phyloP scores from a whole-genome alignment of 2,797 vertebrate species.

The Gobio occitaniae region DNA sequence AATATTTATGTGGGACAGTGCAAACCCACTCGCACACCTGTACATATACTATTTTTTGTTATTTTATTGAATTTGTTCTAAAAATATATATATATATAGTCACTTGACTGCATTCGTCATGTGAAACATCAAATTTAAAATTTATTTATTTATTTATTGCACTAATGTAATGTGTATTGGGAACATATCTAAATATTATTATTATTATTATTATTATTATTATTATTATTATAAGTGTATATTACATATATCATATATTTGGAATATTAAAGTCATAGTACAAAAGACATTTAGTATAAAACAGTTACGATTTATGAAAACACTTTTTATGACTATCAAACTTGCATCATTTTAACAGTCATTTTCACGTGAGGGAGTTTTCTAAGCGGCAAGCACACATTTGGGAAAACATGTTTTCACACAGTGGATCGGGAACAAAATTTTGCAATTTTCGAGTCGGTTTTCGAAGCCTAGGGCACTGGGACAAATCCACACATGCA shows the following conservation, averaged over 20 bases:
- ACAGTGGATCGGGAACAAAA: slow-evolving; percentile 32
- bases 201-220: too few species aligned
- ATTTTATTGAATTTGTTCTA: background rate
- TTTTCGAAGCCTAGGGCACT: slow-evolving; percentile 45
- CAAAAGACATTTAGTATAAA: too few species aligned
- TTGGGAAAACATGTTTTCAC: slow-evolving; percentile 43
- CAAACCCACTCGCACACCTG: too few species aligned
- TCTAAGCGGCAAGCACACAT: background rate
- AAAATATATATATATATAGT: background rate
- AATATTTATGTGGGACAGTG: background rate
- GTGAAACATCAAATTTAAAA: background rate
- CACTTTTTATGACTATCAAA: background rate
- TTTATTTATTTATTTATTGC: accelerated
- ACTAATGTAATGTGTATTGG: background rate
- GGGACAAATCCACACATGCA: slow-evolving; percentile 63
- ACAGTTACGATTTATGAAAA: background rate
- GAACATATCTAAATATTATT: background rate
- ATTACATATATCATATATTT: background rate
- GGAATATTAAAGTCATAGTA: background rate
- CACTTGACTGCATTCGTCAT: background rate
- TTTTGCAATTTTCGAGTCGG: slow-evolving; percentile 53
- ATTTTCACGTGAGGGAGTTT: background rate
- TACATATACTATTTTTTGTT: background rate
- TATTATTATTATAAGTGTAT: background rate
- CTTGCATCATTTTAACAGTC: background rate